Evolutionary conservation across 2,797 vertebrate genomes (phyloP).

Genomic region (Glossophaga mutica): DNA sequence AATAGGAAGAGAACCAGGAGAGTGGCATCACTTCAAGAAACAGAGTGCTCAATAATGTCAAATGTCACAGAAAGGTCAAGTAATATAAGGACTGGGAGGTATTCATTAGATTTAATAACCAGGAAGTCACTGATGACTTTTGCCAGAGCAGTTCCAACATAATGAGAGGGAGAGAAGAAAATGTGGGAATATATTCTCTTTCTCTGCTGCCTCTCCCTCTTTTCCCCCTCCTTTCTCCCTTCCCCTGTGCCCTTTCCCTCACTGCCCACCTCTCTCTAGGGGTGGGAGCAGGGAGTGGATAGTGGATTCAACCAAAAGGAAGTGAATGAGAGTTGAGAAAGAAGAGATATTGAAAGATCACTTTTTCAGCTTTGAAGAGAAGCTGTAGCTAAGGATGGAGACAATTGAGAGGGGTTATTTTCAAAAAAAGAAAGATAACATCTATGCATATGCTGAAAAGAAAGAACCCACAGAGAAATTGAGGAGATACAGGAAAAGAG

Average conservation of each 20-base stretch:
- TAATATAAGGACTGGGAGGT: neutral
- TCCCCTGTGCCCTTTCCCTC: neutral
- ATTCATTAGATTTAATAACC: neutral
- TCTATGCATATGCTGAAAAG: neutral
- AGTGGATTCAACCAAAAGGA: neutral
- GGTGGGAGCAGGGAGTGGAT: neutral
- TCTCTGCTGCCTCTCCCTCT: neutral
- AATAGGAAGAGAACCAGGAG: neutral
- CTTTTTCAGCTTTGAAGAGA: conserved; percentile 10
- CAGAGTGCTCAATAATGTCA: neutral
- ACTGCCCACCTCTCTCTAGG: neutral
- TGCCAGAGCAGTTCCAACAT: neutral
- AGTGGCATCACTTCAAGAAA: neutral
- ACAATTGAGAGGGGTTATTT: neutral
- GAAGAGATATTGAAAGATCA: neutral
- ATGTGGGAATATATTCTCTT: neutral
- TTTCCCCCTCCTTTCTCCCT: too few species aligned
- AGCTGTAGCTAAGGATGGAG: neutral
- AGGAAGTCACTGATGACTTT: neutral
- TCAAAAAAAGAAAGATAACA: neutral
- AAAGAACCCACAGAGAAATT: neutral
- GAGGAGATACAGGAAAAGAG: neutral
- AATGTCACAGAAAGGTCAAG: neutral
- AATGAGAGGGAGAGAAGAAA: neutral
- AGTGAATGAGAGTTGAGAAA: neutral